Conservation (phyloP, 1,140 invertebrate genomes). For the Camponotus floridanus region DNA sequence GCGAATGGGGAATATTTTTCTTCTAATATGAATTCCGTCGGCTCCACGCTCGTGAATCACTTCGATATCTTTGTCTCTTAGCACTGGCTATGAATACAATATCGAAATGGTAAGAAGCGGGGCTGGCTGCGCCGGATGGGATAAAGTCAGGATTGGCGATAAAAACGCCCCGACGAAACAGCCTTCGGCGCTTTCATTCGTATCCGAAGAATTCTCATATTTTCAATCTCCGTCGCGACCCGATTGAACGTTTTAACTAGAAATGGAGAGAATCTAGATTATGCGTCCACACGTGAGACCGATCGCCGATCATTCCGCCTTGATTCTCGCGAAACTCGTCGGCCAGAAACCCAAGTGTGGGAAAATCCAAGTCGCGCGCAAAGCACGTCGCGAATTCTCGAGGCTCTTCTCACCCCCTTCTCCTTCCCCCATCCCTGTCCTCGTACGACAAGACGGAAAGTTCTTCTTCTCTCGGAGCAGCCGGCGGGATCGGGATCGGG, state of each 20-base stretch:
- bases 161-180: constrained; percentile 75
- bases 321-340: constrained; percentile 57
- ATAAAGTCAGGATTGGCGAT: constrained; percentile 74
- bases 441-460: constrained; percentile 83
- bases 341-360: constrained; percentile 77
- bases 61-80: constrained; percentile 76
- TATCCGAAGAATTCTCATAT: constrained; percentile 23
- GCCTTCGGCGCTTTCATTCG: constrained; percentile 55
- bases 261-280: constrained; percentile 13
- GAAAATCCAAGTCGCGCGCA: constrained; percentile 82
- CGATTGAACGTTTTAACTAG: too few relatives aligned
- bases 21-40: constrained; percentile 77
- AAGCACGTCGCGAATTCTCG: constrained; percentile 67
- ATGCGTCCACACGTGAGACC: neutral
- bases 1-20: constrained; percentile 64
- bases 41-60: constrained; percentile 73
- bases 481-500: constrained; percentile 80
- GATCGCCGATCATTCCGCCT: constrained; percentile 45
- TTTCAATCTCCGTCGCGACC: constrained; percentile 29
- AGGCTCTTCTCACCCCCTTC: constrained; percentile 45
- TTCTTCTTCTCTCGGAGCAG: constrained; percentile 82
- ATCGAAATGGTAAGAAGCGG: constrained; percentile 70
- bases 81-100: constrained; percentile 80
- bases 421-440: neutral
- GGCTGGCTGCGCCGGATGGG: constrained; percentile 60